phyloP scores from a whole-genome alignment of 1,140 invertebrate genomes.

The Eriocheir sinensis region DNA sequence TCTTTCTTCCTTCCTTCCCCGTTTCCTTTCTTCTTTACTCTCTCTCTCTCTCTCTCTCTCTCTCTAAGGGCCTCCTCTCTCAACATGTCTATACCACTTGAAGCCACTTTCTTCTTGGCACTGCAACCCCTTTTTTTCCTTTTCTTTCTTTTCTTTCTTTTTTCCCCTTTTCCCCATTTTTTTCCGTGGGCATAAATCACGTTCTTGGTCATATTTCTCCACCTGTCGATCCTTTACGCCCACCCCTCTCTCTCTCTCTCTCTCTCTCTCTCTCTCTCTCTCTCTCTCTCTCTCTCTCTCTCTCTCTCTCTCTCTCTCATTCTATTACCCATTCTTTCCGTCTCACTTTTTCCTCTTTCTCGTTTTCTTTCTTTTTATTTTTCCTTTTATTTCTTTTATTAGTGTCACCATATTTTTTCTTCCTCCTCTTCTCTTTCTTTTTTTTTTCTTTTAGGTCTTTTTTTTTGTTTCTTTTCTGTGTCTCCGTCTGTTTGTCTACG shows the following conservation, averaged over 20 bases:
- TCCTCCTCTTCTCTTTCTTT: not conserved
- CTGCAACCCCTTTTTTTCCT: not conserved
- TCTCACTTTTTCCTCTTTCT: not conserved
- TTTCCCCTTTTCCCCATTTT: not conserved
- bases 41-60: not conserved
- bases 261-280: constrained; percentile 56
- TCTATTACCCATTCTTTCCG: constrained; percentile 35
- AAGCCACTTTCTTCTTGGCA: not conserved
- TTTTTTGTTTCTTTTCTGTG: too few relatives aligned
- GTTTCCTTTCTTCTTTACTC: not conserved
- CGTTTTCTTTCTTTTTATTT: not conserved
- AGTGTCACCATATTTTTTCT: too few relatives aligned
- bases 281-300: constrained; percentile 56
- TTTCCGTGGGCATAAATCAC: not conserved
- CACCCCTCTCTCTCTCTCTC: constrained; percentile 36
- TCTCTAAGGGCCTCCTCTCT: too few relatives aligned
- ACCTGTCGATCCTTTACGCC: not conserved
- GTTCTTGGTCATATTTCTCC: not conserved
- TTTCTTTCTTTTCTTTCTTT: not conserved
- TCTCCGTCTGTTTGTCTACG: too few relatives aligned
- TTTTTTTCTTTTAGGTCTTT: constrained; percentile 13
- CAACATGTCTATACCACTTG: not conserved
- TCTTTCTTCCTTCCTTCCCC: not conserved
- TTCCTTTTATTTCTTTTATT: constrained; percentile 32
- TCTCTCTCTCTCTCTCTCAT: constrained; percentile 57